Percentiles rank a stretch among this genome's conserved stretches.
phyloP scores from a whole-genome alignment of 2,113 vertebrate genomes.

The Mohoua ochrocephala region DNA sequence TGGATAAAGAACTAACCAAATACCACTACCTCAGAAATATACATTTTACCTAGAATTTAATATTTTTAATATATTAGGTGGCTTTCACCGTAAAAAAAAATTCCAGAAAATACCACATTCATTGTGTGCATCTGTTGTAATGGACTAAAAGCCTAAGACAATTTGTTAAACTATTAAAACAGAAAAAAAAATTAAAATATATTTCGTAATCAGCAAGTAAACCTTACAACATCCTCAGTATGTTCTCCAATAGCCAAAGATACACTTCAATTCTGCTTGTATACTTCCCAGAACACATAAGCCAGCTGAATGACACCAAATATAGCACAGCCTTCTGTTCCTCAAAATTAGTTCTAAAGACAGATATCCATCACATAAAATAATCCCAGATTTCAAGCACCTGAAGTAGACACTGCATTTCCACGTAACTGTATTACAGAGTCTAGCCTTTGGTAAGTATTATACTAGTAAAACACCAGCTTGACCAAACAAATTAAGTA shows the following conservation, averaged over 20 bases:
- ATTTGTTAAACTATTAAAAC: not conserved
- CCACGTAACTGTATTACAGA: not conserved
- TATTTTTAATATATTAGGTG: not conserved
- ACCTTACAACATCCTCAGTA: not conserved
- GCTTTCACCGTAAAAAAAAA: not conserved
- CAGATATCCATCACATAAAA: not conserved
- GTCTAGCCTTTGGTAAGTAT: not conserved
- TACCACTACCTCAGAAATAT: not conserved
- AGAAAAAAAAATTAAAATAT: not conserved
- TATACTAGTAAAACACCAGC: not conserved
- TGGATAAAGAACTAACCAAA: not conserved
- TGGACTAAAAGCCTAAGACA: not conserved
- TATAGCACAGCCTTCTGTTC: not conserved
- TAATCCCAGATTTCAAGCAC: not conserved
- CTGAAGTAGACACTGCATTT: not conserved
- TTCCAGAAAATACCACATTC: not conserved
- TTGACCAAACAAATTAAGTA: not conserved
- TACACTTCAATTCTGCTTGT: not conserved
- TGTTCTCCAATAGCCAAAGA: not conserved
- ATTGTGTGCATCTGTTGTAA: not conserved
- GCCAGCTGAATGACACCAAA: not conserved
- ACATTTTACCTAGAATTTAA: not conserved
- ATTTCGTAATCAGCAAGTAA: not conserved
- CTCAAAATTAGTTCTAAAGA: not conserved
- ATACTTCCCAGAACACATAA: not conserved